Evolutionary conservation across 2,113 vertebrate genomes (phyloP).

Genomic region (Anoura caudifer): DNA sequence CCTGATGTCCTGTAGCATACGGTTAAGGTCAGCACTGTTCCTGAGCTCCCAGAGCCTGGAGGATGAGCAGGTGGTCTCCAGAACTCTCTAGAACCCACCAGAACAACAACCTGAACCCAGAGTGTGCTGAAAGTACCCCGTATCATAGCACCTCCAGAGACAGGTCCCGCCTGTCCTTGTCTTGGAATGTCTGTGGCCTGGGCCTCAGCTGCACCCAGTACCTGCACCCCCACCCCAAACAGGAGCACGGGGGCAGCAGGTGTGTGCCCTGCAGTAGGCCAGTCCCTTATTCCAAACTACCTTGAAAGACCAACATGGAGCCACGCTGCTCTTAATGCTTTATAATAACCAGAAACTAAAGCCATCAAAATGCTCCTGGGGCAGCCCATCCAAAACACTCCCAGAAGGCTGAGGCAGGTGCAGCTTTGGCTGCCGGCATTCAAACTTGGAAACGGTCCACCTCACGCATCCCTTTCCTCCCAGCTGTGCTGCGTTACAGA

Average conservation of each 20-base stretch:
- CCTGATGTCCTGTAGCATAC: neutral
- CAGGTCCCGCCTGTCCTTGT: neutral
- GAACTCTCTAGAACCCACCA: neutral
- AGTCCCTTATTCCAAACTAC: neutral
- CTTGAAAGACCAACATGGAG: neutral
- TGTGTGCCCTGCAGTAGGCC: neutral
- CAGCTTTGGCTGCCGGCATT: neutral
- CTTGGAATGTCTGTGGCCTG: neutral
- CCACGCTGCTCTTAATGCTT: neutral
- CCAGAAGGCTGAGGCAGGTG: neutral
- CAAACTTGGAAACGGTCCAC: neutral
- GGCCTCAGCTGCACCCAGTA: neutral
- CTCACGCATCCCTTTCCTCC: neutral
- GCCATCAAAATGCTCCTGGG: neutral
- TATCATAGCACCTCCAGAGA: neutral
- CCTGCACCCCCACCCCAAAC: neutral
- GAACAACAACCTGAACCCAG: neutral
- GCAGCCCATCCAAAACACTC: neutral
- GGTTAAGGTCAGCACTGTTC: neutral
- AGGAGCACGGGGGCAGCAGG: neutral
- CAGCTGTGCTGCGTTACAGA: constrained; percentile 55
- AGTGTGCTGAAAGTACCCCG: neutral
- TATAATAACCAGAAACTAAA: constrained; percentile 43
- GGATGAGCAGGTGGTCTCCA: neutral
- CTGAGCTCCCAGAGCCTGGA: neutral